Conservation (phyloP, 2,113 vertebrate species). For the Ursus arctos region DNA sequence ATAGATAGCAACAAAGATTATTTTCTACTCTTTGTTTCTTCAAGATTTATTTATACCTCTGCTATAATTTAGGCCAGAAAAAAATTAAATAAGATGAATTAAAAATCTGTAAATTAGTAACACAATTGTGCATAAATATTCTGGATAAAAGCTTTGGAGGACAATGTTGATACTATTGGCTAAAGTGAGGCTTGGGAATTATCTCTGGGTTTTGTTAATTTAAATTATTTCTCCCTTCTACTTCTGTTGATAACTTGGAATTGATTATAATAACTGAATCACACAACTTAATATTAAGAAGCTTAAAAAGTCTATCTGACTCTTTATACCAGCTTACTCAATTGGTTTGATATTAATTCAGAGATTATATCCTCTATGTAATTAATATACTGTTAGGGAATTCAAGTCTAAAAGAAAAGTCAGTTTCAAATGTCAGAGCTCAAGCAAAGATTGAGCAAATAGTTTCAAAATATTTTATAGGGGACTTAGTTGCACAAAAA, state of each 20-base stretch:
- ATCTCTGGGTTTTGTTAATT: constrained; percentile 41
- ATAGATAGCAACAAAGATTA: neutral
- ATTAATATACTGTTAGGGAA: constrained; percentile 69
- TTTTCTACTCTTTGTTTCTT: constrained; percentile 8
- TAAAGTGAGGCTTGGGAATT: constrained; percentile 49
- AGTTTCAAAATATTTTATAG: constrained; percentile 73
- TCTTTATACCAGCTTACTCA: constrained; percentile 61
- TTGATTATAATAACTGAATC: constrained; percentile 72
- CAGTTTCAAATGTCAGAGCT: constrained; percentile 78
- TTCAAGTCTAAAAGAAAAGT: constrained; percentile 76
- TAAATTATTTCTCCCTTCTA: constrained; percentile 60
- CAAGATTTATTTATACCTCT: neutral
- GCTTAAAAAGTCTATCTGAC: constrained; percentile 70
- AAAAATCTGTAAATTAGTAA: constrained; percentile 38
- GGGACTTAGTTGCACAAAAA: constrained; percentile 50
- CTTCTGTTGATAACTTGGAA: constrained; percentile 65
- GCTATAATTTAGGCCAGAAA: neutral
- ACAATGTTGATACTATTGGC: neutral
- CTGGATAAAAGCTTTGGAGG: constrained; percentile 45
- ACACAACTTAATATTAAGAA: constrained; percentile 77
- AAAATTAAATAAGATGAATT: constrained; percentile 43
- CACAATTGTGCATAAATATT: constrained; percentile 25
- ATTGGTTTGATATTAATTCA: constrained; percentile 76
- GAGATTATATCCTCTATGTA: constrained; percentile 74
- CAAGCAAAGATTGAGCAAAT: constrained; percentile 68